Percentiles rank a stretch among this genome's conserved stretches.
phyloP scores from a whole-genome alignment of 2,888 invertebrate genomes.

The Eupeodes luniger region DNA sequence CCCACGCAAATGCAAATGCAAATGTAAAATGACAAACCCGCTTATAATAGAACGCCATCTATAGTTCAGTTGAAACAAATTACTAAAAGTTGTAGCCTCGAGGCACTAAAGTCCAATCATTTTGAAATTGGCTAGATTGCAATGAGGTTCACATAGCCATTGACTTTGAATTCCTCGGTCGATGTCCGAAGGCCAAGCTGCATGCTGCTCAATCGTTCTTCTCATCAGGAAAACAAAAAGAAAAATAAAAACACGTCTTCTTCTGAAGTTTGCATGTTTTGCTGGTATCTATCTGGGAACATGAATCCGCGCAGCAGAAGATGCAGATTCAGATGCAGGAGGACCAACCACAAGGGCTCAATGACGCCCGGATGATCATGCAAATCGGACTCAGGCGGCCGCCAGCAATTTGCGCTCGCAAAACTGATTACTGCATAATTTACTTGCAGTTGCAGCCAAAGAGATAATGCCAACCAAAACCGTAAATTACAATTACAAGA shows the following conservation, averaged over 20 bases:
- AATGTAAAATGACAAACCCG: slow-evolving; percentile 38
- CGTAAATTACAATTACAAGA: slow-evolving; percentile 71
- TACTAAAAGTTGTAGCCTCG: slow-evolving; percentile 21
- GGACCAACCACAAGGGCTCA: slow-evolving; percentile 46
- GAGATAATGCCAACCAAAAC: slow-evolving; percentile 65
- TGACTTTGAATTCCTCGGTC: slow-evolving; percentile 64
- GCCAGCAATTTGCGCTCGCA: slow-evolving; percentile 68
- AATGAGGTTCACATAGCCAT: slow-evolving; percentile 44
- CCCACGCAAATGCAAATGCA: slow-evolving; percentile 44
- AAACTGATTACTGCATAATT: slow-evolving; percentile 75
- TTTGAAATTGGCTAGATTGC: slow-evolving; percentile 38
- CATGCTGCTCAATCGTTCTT: slow-evolving; percentile 57
- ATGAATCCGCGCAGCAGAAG: slow-evolving; percentile 37
- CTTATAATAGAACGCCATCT: slow-evolving; percentile 51
- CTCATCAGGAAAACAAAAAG: slow-evolving; percentile 9
- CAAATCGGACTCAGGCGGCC: slow-evolving; percentile 62
- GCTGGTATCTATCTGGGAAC: slow-evolving; percentile 42
- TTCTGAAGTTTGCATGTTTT: slow-evolving; percentile 62
- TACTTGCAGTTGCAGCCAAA: slow-evolving; percentile 59
- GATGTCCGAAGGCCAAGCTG: slow-evolving; percentile 54
- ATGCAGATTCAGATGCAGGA: slow-evolving; percentile 29
- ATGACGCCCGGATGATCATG: slow-evolving; percentile 58
- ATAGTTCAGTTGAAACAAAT: slow-evolving; percentile 48
- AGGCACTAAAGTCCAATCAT: slow-evolving; percentile 50
- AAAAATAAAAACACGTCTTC: slow-evolving; percentile 57